Evolutionary conservation across 2,113 vertebrate genomes (phyloP).

Genomic region (Rhagologus leucostigma): DNA sequence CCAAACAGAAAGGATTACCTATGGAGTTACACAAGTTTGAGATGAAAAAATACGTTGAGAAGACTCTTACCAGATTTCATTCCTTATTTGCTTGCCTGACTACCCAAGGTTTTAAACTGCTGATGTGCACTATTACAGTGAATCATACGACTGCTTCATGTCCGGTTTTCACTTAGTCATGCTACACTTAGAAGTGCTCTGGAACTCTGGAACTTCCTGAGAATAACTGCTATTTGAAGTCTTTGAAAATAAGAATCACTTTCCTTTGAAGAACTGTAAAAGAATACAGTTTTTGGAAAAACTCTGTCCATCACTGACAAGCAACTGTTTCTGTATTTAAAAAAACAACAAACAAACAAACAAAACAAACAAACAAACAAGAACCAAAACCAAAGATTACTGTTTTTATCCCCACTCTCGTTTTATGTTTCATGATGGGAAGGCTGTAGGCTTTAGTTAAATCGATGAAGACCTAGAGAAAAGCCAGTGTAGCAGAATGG

Average conservation of each 20-base stretch:
- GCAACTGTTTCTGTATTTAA: neutral
- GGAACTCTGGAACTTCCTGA: neutral
- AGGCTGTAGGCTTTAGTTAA: neutral
- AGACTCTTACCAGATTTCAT: neutral
- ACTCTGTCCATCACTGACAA: neutral
- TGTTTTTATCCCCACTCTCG: neutral
- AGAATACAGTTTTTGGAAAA: neutral
- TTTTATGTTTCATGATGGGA: neutral
- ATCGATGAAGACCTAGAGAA: neutral
- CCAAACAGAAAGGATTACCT: neutral
- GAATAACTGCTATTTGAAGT: neutral
- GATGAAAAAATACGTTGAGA: neutral
- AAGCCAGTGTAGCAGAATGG: neutral
- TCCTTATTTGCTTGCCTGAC: neutral
- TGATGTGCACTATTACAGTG: neutral
- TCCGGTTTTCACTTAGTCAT: neutral
- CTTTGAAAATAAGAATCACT: neutral
- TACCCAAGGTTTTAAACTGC: neutral
- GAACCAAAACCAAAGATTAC: neutral
- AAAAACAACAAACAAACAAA: neutral
- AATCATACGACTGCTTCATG: neutral
- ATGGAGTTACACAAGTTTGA: neutral
- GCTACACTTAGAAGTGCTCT: neutral
- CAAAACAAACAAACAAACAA: neutral
- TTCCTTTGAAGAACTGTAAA: neutral